Evolutionary conservation across 1,140 invertebrate genomes (phyloP), one percentile per base, ranked within the genome.

Genomic region (Bathynomus jamesi): DNA sequence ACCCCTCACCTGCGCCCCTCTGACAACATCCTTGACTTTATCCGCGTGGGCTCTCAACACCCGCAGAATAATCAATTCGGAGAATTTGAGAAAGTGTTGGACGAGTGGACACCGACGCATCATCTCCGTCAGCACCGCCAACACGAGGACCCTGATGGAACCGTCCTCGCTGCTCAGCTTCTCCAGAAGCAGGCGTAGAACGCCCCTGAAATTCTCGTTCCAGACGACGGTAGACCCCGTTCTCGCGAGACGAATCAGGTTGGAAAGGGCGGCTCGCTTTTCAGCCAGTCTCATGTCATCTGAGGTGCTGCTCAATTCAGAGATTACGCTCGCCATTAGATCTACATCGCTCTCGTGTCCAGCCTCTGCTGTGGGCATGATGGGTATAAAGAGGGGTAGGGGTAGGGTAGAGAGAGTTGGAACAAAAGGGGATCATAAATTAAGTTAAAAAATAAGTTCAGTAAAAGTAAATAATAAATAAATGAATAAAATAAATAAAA

Each of bases 1-100:
- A n/a, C n/a, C 21, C 24, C 74, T 72, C 60, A 78, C 72, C 40
- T 63, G 63, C 40, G 70, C 77, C 13, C 61, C 65, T 40, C 71
- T 65, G 53, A 83, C 79, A 82, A 92, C 90, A 83, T 93, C 90
- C 81, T 89, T 89, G 79, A 87, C 89, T 67, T 86, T 83, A 76
- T 90, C 87, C 76, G 88, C 89, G 82, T 95, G 92, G 72, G 91
- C 89, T 79, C 93, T 88, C 70, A 96, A 87, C 21, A 96, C 89
- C 82, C 91, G 91, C 25, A 96, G 82, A 65, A 95, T 88, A 24
- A 95, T 89, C 8, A 97, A 84, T 83, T 97, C 94, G 25, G 92
- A 88, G 82, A 92, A 97, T 78, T 89, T 88, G 61, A 89, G 86
- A 86, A 95, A 96, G 71, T 87, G 87, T 73, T 87, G 83, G 17